Conservation (phyloP, 2,888 invertebrate genomes). For the Cepaea hortensis region DNA sequence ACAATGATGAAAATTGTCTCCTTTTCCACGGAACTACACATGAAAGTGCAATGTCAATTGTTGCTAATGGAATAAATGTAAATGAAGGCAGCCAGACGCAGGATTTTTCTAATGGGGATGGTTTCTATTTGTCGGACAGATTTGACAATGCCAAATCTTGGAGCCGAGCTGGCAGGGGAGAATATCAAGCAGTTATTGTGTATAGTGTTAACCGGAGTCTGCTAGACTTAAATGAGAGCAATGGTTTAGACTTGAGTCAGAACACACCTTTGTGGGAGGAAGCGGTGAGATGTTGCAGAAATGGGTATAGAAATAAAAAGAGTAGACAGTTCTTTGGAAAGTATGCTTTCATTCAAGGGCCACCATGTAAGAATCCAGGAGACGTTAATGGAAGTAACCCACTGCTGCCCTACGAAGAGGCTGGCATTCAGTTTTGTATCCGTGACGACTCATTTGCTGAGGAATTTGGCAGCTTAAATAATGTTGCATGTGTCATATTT, state of each 20-base stretch:
- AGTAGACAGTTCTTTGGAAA: background rate
- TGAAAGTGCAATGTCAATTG: too few species aligned
- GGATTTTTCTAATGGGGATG: too few species aligned
- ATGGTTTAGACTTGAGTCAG: background rate
- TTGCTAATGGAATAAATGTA: too few species aligned
- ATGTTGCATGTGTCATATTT: conserved; percentile 14
- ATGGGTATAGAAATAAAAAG: background rate
- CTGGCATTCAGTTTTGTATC: background rate
- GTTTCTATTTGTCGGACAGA: too few species aligned
- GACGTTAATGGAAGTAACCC: background rate
- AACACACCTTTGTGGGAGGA: background rate
- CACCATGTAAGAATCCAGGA: background rate
- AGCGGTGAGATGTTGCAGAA: background rate
- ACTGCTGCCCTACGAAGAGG: background rate
- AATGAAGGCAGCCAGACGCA: too few species aligned
- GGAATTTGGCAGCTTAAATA: conserved; percentile 11
- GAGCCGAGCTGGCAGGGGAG: conserved; percentile 1
- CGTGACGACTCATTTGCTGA: conserved; percentile 12
- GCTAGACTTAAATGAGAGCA: background rate
- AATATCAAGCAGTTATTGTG: background rate
- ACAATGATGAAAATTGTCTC: too few species aligned
- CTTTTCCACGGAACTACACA: too few species aligned
- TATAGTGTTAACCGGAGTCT: background rate
- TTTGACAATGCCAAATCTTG: background rate
- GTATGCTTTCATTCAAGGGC: conserved; percentile 5